Percentiles rank a stretch among this genome's conserved stretches.
phyloP scores from a whole-genome alignment of 2,888 invertebrate species.

The Ashinkailepas kermadecensis region DNA sequence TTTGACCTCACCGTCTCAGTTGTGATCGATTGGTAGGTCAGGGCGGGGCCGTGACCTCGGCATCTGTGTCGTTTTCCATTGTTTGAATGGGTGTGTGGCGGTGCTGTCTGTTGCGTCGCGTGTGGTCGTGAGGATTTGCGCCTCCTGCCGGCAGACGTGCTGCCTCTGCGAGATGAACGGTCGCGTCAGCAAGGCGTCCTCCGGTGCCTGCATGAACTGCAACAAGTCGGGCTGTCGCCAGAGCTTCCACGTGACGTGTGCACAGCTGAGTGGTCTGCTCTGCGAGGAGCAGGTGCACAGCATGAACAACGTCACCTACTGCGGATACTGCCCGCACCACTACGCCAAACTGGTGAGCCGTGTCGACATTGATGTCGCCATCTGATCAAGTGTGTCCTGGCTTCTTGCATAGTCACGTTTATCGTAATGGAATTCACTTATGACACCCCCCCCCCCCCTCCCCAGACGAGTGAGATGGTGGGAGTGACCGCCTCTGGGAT shows the following conservation, averaged over 20 bases:
- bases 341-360: slow-evolving; percentile 83
- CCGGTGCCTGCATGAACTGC: slow-evolving; percentile 97
- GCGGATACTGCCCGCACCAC: slow-evolving; percentile 94
- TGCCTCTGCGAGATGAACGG: slow-evolving; percentile 91
- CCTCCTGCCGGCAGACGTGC: slow-evolving; percentile 57
- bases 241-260: slow-evolving; percentile 97
- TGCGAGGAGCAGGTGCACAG: slow-evolving; percentile 96
- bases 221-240: slow-evolving; percentile 93
- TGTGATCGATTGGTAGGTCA: too few relatives aligned
- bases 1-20: too few relatives aligned
- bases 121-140: too few relatives aligned
- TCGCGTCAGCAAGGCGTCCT: slow-evolving; percentile 65
- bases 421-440: too few relatives aligned
- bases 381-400: too few relatives aligned
- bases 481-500: too few relatives aligned
- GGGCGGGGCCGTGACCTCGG: too few relatives aligned
- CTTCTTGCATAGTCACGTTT: too few relatives aligned
- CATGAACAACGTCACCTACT: slow-evolving; percentile 88
- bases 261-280: slow-evolving; percentile 82
- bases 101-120: too few relatives aligned
- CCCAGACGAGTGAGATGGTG: background rate
- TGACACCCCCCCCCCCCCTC: background rate
- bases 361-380: background rate
- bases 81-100: too few relatives aligned
- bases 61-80: too few relatives aligned